phyloP scores from a whole-genome alignment of 2,113 vertebrate species.

The Rhabdomys dilectus region DNA sequence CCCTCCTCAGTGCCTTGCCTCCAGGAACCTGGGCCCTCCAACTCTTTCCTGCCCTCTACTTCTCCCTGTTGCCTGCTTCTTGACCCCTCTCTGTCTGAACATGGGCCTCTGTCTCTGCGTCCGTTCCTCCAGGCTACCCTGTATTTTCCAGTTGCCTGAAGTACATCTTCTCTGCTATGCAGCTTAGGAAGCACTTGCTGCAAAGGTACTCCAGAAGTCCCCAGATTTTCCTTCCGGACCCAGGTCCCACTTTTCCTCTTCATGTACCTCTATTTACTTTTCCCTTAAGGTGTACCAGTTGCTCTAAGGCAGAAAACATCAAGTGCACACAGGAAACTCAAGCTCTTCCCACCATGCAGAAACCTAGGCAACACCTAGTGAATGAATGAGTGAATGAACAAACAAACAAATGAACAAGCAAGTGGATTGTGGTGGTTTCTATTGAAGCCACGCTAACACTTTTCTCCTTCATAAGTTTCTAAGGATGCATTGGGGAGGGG shows the following conservation, averaged over 20 bases:
- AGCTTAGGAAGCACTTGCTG: background rate
- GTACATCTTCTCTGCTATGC: background rate
- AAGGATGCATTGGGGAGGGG: background rate
- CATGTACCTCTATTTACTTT: background rate
- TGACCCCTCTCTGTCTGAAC: background rate
- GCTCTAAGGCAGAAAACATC: background rate
- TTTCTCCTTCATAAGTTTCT: background rate
- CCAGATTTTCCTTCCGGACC: background rate
- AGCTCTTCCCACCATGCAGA: background rate
- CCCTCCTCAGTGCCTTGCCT: background rate
- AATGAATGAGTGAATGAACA: background rate
- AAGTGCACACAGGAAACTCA: background rate
- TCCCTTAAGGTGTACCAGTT: background rate
- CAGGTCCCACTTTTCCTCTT: background rate
- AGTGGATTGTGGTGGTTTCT: background rate
- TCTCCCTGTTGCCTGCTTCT: background rate
- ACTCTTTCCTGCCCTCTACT: background rate
- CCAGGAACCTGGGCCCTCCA: background rate
- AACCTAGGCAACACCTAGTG: background rate
- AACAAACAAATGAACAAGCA: background rate
- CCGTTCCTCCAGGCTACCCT: background rate
- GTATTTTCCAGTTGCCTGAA: background rate
- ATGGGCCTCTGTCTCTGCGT: background rate
- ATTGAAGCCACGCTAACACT: background rate
- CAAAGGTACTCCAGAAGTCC: background rate